Base-by-base conservation (phyloP, 2,888 invertebrate species). In the Drosophila anomalata region DNA sequence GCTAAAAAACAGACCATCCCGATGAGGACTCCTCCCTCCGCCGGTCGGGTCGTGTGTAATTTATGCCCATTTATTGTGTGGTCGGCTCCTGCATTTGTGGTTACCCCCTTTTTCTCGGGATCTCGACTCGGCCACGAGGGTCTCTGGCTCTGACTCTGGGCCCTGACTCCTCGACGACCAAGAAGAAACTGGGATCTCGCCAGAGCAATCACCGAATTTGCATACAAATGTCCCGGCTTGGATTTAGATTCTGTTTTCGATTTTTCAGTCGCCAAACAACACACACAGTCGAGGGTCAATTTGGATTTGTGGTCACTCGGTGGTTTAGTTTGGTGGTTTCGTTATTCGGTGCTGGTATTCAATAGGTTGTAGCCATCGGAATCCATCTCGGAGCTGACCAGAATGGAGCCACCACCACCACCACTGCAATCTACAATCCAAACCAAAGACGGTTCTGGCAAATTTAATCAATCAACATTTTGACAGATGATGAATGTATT, bases 51-150 rank as follows among this genome's bases (percentile, higher is more conserved):
- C 36, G 36, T 78, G 78, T 77, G 82, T 83, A 83, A 86, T 83
- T 83, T 83, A 83, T 83, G 82, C 87, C 87, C 82, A 83, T 83
- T 83, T 82, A 82, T 82, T 82, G 82, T 82, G 82, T 74, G 82
- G 82, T 83, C 83, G 65, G 41, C 66, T 73, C 73, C n/a, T 12
- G 36, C 12, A 36, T 36, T n/a, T 36, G 29, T 29, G 29, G 29
- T 29, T 29, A 9, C 29, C 29, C 29, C 29, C 9, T 9, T 29
- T 29, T 17, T 17, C 17, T 17, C 29, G 29, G 29, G 29, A 29
- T 29, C 36, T 36, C 33, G 62, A 58, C 55, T 47, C 17, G 46
- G 24, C 44, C 50, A 39, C 12, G 24, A 24, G 24, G 24, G 24
- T 24, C 24, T 24, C 24, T 6, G 26, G 7, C 29, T 29, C 29